Base-by-base conservation (phyloP, 2,113 vertebrate genomes). In the Pedionomus torquatus region DNA sequence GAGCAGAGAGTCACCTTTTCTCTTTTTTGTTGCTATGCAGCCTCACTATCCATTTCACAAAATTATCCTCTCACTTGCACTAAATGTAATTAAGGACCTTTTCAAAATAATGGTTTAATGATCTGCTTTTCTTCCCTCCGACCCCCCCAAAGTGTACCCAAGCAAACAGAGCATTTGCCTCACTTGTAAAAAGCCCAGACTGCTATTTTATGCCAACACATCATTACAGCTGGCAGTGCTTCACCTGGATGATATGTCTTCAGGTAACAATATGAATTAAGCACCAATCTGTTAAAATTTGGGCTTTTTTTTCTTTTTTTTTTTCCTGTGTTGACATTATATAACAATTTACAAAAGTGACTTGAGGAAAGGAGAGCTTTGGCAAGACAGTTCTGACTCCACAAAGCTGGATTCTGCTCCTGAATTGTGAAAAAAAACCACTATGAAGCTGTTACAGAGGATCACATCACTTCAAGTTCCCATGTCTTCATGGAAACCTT, bases 31-130 rank as follows among this genome's bases (percentile, higher is more conserved):
- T 90, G 13, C 57, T 74, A 35, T 74, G 24, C 28, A 89, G 11
- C 39, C 31, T 46, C 69, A 55, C 13, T 71, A 52, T 52, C 39
- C 17, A 35, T 85, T 93, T 70, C 23, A 83, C 15, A 81, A 75
- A 92, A 81, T 5, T 7, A 3, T 76, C 17, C 35, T 91, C 58
- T 85, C 17, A 60, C 30, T 3, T 7, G 8, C 30, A 55, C 21
- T 83, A 77, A 75, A 76, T 81, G 64, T 70, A 93, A 89, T 94
- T 94, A 85, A 90, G 30, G 58, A 69, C 28, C 31, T 90, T 93
- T 94, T 83, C 31, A 91, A 93, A 85, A 69, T 51, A 90, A 83
- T 79, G 31, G 80, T 74, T 68, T 86, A 92, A 94, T 90, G 33
- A 92, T 77, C 37, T 81, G 20, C 17, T 26, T 31, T 65, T 21